Base-by-base conservation (phyloP, 2,888 invertebrate species). In the Xestobium rufovillosum region DNA sequence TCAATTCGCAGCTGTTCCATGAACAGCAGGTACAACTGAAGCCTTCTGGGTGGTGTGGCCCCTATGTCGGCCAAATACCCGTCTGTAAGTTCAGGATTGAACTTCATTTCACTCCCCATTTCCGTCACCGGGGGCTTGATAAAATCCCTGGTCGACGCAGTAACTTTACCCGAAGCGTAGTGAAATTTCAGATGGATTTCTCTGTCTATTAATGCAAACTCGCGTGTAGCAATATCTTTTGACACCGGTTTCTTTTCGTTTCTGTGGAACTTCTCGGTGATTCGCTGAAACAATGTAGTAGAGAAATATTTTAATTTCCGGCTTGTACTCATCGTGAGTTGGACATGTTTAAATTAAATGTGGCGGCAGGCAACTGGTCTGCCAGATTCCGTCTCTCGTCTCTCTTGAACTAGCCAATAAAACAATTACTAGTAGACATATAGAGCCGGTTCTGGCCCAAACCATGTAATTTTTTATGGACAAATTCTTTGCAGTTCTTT, bases 41-140 rank as follows among this genome's bases (percentile, higher is more conserved):
- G 59, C n/a, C 75, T 69, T 9, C 78, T 75, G 0, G 77, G 74
- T 0, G 67, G 69, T 15, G 67, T 69, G 0, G 72, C 74, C 8
- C 68, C 65, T 0, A 78, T 72, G 48, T 83, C 77, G 0, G 83
- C 83, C 51, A 77, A 74, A 52, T 83, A 85, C 19, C 76, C 76
- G 12, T 71, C 68, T 0, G 78, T 79, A 43, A 78, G 70, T 3
- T 75, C 71, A 1, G 78, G 76, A 55, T 77, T 71, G 45, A 76
- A 83, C 25, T 69, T 58, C 6, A 83, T 67, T 47, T 75, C 73
- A 3, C 80, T 76, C 0, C 80, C 83, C 50, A 80, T 77, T 52
- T 86, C 83, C 1, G 79, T 75, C 35, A 76, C 61, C 3, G 78
- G 74, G 0, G 86, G 84, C 52, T 83, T 85, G 2, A 70, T 65